These are phyloP conservation scores for Talpa occidentalis DNA, from an alignment of 2,113 vertebrate genomes.

Conservation along the genomic window DNA sequence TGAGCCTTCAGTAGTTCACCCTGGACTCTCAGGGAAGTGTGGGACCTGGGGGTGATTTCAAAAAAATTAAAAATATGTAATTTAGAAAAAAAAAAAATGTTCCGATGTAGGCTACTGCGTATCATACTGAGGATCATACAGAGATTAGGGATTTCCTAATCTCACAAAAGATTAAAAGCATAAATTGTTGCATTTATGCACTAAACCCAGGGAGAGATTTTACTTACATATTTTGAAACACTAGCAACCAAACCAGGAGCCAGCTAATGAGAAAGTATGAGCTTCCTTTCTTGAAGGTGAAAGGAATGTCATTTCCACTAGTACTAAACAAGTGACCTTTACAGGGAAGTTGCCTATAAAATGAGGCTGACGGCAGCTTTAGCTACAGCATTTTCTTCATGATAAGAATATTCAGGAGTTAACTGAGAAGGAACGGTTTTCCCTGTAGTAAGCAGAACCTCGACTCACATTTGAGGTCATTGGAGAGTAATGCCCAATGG, in stretches of 20 bases:
- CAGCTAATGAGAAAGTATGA: constrained; percentile 57
- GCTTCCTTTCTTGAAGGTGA: constrained; percentile 26
- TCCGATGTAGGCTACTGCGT: not conserved
- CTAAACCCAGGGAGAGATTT: not conserved
- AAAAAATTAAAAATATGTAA: not conserved
- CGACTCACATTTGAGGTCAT: not conserved
- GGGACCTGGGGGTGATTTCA: not conserved
- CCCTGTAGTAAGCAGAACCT: not conserved
- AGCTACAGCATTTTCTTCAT: not conserved
- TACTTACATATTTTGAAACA: constrained; percentile 27
- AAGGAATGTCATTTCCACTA: constrained; percentile 49
- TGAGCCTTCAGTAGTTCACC: not conserved
- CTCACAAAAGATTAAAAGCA: constrained; percentile 13
- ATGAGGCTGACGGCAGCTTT: not conserved
- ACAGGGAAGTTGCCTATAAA: not conserved
- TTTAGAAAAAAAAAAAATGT: no score
- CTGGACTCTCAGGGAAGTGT: not conserved
- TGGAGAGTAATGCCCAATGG: not conserved
- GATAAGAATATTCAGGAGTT: not conserved
- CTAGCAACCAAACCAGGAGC: constrained; percentile 13
- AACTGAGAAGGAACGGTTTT: not conserved
- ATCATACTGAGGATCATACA: not conserved
- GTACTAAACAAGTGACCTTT: constrained; percentile 59
- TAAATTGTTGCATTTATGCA: not conserved
- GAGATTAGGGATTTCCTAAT: not conserved